phyloP scores from a whole-genome alignment of 2,113 vertebrate species.

The Peromyscus californicus region DNA sequence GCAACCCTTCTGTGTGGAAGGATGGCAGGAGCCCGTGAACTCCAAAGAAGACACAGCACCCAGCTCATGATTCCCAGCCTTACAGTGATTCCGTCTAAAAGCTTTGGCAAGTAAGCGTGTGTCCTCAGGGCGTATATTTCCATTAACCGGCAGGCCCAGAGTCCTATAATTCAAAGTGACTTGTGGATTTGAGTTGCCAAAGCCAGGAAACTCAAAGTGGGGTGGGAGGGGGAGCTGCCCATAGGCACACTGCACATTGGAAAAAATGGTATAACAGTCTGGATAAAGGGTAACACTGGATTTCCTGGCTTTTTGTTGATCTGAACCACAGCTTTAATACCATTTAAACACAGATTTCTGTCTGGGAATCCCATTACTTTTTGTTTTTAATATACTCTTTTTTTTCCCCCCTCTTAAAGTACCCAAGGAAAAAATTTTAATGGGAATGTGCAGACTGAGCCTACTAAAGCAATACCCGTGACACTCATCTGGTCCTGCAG shows the following conservation, averaged over 20 bases:
- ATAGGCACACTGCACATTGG: constrained; percentile 60
- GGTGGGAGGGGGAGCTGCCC: not conserved
- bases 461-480: not conserved
- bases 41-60: not conserved
- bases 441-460: not conserved
- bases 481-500: not conserved
- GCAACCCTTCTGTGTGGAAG: not conserved
- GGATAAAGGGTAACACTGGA: constrained; percentile 85
- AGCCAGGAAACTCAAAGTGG: constrained; percentile 74
- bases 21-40: not conserved
- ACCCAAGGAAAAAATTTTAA: constrained; percentile 67
- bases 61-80: constrained; percentile 3
- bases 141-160: not conserved
- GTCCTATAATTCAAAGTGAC: constrained; percentile 64
- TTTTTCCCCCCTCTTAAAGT: constrained; percentile 57
- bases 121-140: constrained; percentile 41
- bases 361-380: constrained; percentile 81
- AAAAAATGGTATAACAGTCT: constrained; percentile 77
- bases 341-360: constrained; percentile 78
- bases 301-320: constrained; percentile 88
- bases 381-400: constrained; percentile 66
- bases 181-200: constrained; percentile 42
- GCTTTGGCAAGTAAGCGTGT: constrained; percentile 19
- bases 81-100: constrained; percentile 21
- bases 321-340: constrained; percentile 78